Percentiles rank a stretch among this genome's conserved stretches.
These are phyloP conservation scores for Montipora capitata DNA, from an alignment of 92 coral and sea anemone genomes.

Conservation along the genomic window DNA sequence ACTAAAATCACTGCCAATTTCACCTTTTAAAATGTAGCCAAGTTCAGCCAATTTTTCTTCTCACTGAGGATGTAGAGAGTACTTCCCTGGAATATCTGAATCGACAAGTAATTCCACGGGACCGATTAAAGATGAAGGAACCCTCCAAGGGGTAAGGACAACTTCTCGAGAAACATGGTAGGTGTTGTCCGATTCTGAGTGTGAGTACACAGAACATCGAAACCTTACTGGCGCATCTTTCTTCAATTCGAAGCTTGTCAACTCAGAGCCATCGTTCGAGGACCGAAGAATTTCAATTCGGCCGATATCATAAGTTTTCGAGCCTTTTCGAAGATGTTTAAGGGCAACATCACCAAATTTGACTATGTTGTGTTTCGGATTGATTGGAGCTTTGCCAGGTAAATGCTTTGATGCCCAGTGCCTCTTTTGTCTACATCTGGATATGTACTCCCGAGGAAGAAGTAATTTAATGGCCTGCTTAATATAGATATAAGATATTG, in stretches of 20 bases:
- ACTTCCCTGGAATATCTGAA: too few relatives aligned
- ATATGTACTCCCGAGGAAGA: constrained; percentile 52
- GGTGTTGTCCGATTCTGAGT: background rate
- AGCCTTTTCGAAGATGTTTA: constrained; percentile 9
- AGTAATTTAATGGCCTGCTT: too few relatives aligned
- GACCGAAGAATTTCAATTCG: constrained; percentile 63
- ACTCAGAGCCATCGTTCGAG: constrained; percentile 53
- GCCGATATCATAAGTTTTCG: constrained; percentile 35
- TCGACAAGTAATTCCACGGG: too few relatives aligned
- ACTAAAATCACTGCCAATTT: too few relatives aligned
- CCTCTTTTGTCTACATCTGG: constrained; percentile 59
- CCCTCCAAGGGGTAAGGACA: background rate
- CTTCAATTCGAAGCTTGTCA: constrained; percentile 41
- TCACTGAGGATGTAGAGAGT: too few relatives aligned
- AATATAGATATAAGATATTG: too few relatives aligned
- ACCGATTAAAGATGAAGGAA: too few relatives aligned
- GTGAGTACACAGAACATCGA: constrained; percentile 3
- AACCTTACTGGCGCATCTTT: background rate
- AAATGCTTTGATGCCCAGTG: constrained; percentile 71
- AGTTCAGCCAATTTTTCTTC: too few relatives aligned
- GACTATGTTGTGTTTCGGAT: constrained; percentile 58
- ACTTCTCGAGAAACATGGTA: constrained; percentile 34
- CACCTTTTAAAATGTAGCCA: too few relatives aligned
- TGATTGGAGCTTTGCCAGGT: constrained; percentile 66
- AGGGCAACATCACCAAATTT: constrained; percentile 64